phyloP scores from a whole-genome alignment of 1,140 invertebrate species.

The Atta colombica region DNA sequence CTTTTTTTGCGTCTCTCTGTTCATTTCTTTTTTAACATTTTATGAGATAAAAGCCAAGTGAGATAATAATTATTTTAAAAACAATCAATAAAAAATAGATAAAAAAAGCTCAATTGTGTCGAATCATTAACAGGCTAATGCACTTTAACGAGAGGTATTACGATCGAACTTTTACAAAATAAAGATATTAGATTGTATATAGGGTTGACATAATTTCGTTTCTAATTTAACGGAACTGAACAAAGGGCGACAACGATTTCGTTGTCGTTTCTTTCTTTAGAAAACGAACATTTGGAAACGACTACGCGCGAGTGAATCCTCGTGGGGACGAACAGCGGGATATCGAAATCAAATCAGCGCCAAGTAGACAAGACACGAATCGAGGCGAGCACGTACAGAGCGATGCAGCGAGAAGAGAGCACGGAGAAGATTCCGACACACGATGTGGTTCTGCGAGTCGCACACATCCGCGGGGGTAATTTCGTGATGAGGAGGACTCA shows the following conservation, averaged over 20 bases:
- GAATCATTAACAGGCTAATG: background rate
- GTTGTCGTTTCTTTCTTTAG: slow-evolving; percentile 20
- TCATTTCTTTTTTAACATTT: background rate
- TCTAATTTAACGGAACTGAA: slow-evolving; percentile 16
- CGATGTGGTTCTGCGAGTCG: slow-evolving; percentile 12
- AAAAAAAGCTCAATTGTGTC: background rate
- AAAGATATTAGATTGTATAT: slow-evolving; percentile 27
- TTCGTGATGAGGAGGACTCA: slow-evolving; percentile 38
- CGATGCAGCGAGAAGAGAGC: background rate
- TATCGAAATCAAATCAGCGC: slow-evolving; percentile 67
- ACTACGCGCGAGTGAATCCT: slow-evolving; percentile 19
- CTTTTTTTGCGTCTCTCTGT: background rate
- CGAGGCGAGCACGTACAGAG: slow-evolving; percentile 43
- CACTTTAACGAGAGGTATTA: background rate
- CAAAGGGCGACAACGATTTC: slow-evolving; percentile 13
- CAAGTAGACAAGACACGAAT: slow-evolving; percentile 48
- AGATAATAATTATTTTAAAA: background rate
- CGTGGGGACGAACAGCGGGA: slow-evolving; percentile 39
- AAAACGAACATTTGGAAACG: slow-evolving; percentile 23
- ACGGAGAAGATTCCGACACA: background rate
- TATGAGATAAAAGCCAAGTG: background rate
- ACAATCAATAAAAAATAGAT: background rate
- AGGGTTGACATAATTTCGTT: slow-evolving; percentile 13
- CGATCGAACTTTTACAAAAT: slow-evolving; percentile 8
- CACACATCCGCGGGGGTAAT: slow-evolving; percentile 28